phyloP scores from a whole-genome alignment of 2,113 vertebrate species.

The Illadopsis cleaveri region DNA sequence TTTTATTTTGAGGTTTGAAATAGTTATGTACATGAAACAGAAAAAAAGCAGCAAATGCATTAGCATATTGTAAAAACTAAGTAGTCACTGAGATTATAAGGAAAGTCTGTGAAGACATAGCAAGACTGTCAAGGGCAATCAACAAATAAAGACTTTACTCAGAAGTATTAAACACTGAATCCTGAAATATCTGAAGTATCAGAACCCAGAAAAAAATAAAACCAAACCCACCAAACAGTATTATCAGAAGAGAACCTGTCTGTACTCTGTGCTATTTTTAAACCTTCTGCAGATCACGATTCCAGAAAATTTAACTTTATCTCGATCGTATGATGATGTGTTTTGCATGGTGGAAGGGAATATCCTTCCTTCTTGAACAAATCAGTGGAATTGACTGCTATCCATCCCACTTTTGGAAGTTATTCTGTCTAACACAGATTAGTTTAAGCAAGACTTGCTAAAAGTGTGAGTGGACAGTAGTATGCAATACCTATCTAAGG shows the following conservation, averaged over 20 bases:
- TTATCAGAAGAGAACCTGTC: neutral
- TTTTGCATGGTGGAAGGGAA: neutral
- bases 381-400: neutral
- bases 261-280: neutral
- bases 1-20: neutral
- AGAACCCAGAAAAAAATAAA: neutral
- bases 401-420: neutral
- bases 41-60: neutral
- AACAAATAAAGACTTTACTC: neutral
- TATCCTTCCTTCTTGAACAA: neutral
- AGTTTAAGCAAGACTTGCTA: neutral
- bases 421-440: neutral
- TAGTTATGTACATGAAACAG: neutral
- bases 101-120: neutral
- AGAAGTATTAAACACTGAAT: neutral
- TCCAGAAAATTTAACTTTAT: neutral
- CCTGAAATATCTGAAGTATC: neutral
- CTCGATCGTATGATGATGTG: neutral
- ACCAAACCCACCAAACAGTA: neutral
- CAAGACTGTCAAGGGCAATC: neutral
- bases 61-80: neutral
- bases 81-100: neutral
- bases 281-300: neutral
- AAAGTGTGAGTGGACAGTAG: neutral
- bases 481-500: neutral